These are phyloP conservation scores for Euplexia lucipara DNA, from an alignment of 2,888 invertebrate species.

Conservation along the genomic window DNA sequence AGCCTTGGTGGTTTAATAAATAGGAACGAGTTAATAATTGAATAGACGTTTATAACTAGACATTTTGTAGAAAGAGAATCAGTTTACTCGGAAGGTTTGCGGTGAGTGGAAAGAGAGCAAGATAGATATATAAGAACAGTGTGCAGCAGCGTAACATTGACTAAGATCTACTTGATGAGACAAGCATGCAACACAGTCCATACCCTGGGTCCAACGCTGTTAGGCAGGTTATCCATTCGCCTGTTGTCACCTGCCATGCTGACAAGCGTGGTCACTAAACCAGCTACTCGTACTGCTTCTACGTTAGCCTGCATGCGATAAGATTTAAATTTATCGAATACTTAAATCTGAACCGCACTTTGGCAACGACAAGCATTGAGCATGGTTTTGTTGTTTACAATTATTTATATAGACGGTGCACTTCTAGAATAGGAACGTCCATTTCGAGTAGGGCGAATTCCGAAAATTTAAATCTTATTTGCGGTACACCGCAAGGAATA, in stretches of 20 bases:
- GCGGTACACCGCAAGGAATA: constrained; percentile 76
- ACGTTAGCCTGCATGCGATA: constrained; percentile 93
- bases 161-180: constrained; percentile 55
- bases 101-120: constrained; percentile 15
- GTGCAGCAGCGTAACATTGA: constrained; percentile 21
- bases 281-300: constrained; percentile 95
- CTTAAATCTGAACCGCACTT: constrained; percentile 68
- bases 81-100: constrained; percentile 1
- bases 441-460: constrained; percentile 69
- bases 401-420: constrained; percentile 65
- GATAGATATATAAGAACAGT: constrained; percentile 22
- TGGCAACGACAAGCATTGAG: constrained; percentile 61
- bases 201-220: constrained; percentile 90
- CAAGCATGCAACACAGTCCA: constrained; percentile 74
- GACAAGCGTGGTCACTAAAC: constrained; percentile 95
- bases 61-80: background rate
- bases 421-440: constrained; percentile 69
- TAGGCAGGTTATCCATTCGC: constrained; percentile 88
- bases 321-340: constrained; percentile 88
- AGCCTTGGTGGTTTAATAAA: constrained; percentile 21
- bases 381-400: constrained; percentile 58
- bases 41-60: constrained; percentile 22
- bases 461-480: constrained; percentile 90
- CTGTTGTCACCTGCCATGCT: constrained; percentile 94
- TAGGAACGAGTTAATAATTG: constrained; percentile 10